Percentiles rank a stretch among this genome's conserved stretches.
phyloP scores from a whole-genome alignment of 1,140 invertebrate species.

The Procambarus virginalis region DNA sequence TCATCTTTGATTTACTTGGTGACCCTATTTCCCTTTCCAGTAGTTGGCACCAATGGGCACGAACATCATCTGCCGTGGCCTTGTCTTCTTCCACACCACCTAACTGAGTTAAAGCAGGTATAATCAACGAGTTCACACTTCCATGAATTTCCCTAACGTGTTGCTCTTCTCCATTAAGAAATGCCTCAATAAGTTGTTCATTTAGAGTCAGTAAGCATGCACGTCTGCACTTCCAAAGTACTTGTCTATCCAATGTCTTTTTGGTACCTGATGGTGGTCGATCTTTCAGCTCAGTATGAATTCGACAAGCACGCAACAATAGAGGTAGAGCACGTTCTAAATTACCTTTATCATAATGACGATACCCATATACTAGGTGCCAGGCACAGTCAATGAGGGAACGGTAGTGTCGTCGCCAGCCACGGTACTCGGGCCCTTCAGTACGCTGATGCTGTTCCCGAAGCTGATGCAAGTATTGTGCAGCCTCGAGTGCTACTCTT shows the following conservation, averaged over 20 bases:
- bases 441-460: slow-evolving; percentile 38
- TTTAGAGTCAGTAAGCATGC: slow-evolving; percentile 47
- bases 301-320: slow-evolving; percentile 44
- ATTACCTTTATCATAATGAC: slow-evolving; percentile 36
- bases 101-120: slow-evolving; percentile 44
- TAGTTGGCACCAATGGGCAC: slow-evolving; percentile 27
- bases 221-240: slow-evolving; percentile 39
- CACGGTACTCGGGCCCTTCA: slow-evolving; percentile 35
- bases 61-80: slow-evolving; percentile 31
- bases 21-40: slow-evolving; percentile 25
- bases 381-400: slow-evolving; percentile 49
- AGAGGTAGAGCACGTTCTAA: slow-evolving; percentile 47
- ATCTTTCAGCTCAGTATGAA: slow-evolving; percentile 47
- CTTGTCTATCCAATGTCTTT: slow-evolving; percentile 42
- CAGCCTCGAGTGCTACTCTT: slow-evolving; percentile 24
- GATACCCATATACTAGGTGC: slow-evolving; percentile 46
- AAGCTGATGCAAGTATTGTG: slow-evolving; percentile 45
- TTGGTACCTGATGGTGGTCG: slow-evolving; percentile 36
- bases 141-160: slow-evolving; percentile 41
- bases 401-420: slow-evolving; percentile 45
- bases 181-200: slow-evolving; percentile 30
- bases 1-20: slow-evolving; percentile 37
- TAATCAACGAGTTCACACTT: slow-evolving; percentile 29
- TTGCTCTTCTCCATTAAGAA: slow-evolving; percentile 46
- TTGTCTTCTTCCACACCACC: slow-evolving; percentile 35